phyloP scores from a whole-genome alignment of 2,797 vertebrate genomes.

The Ciconia nigra region DNA sequence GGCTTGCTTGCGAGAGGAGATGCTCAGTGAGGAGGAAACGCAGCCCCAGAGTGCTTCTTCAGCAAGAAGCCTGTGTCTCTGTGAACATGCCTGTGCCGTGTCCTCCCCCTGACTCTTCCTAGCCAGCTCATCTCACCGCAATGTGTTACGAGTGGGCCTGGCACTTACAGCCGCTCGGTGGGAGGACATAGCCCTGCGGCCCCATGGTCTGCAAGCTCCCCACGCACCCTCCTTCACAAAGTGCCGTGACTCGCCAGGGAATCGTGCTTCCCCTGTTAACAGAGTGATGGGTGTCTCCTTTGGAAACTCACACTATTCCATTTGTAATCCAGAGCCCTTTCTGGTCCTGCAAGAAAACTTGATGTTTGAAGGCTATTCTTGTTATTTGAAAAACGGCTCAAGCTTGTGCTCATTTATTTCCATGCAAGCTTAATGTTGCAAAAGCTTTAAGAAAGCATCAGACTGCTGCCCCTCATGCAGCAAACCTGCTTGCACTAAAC shows the following conservation, averaged over 20 bases:
- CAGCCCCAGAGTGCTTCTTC: background rate
- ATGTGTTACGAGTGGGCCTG: background rate
- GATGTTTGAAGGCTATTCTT: background rate
- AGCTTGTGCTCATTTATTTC: background rate
- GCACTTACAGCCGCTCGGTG: background rate
- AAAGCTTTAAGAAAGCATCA: background rate
- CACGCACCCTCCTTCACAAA: background rate
- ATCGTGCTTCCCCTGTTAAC: background rate
- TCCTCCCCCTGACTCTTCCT: background rate
- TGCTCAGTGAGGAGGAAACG: rapidly evolving
- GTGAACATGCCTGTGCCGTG: background rate
- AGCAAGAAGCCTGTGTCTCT: background rate
- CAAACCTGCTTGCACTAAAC: background rate
- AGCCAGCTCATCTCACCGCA: background rate
- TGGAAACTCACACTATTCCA: rapidly evolving
- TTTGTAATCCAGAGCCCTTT: background rate
- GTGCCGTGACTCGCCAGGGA: background rate
- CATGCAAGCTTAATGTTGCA: background rate
- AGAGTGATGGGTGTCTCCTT: background rate
- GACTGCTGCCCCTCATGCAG: background rate
- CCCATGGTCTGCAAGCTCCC: background rate
- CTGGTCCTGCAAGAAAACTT: background rate
- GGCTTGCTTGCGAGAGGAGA: background rate
- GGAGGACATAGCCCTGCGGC: background rate
- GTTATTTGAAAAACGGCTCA: background rate